Conservation (phyloP, 2,797 vertebrate genomes). For the Chaetodon trifasciatus region DNA sequence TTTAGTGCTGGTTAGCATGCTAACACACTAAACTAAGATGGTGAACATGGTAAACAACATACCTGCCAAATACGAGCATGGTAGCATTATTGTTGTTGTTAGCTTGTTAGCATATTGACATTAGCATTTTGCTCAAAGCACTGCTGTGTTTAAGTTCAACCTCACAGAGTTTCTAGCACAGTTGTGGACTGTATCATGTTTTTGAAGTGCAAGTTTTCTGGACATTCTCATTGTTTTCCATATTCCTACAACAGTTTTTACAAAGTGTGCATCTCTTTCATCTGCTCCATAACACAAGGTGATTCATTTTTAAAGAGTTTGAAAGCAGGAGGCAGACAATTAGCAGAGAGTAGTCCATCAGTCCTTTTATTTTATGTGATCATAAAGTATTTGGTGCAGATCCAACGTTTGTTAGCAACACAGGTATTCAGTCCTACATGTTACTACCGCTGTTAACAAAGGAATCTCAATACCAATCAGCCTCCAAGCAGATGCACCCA, state of each 20-base stretch:
- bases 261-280: neutral
- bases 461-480: constrained; percentile 24
- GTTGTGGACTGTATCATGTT: neutral
- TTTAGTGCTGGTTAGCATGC: neutral
- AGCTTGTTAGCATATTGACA: neutral
- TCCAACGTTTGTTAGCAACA: constrained; percentile 10
- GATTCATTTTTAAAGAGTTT: neutral
- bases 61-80: neutral
- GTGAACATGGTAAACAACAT: neutral
- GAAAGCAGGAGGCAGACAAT: neutral
- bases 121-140: neutral
- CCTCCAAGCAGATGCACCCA: constrained; percentile 48
- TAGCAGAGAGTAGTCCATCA: neutral
- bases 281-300: neutral
- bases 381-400: constrained; percentile 5
- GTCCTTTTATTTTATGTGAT: neutral
- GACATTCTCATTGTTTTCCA: neutral
- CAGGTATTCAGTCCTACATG: constrained; percentile 29
- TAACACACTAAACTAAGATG: neutral
- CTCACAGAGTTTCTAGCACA: neutral
- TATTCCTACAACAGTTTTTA: neutral
- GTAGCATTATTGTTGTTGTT: neutral
- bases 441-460: constrained; percentile 43
- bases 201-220: neutral
- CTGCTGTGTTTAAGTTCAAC: neutral